phyloP scores from a whole-genome alignment of 2,797 vertebrate genomes.

The Sebastiscus tertius region DNA sequence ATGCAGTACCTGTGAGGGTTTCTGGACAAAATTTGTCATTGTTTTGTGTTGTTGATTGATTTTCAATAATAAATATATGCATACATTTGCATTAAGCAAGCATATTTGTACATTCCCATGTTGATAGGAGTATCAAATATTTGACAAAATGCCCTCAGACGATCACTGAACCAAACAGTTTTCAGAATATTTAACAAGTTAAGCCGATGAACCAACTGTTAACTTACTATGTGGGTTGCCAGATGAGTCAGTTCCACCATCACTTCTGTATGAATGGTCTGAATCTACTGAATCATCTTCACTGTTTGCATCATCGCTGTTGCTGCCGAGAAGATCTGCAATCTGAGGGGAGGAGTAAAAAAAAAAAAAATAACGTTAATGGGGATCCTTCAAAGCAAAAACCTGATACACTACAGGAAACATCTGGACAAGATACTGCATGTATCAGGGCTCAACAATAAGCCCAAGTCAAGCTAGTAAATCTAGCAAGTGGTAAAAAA shows the following conservation, averaged over 20 bases:
- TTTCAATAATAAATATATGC: too few relatives aligned
- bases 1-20: too few relatives aligned
- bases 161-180: background rate
- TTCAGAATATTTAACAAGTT: background rate
- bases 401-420: background rate
- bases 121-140: too few relatives aligned
- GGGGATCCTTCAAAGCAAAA: background rate
- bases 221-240: conserved; percentile 83
- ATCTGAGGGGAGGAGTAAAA: conserved; percentile 66
- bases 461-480: too few relatives aligned
- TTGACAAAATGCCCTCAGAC: too few relatives aligned
- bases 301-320: conserved; percentile 73
- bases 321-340: conserved; percentile 87
- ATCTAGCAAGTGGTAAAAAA: too few relatives aligned
- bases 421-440: background rate
- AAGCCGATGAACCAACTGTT: background rate
- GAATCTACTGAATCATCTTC: background rate
- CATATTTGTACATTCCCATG: too few relatives aligned
- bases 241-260: background rate
- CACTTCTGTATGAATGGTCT: background rate
- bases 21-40: too few relatives aligned
- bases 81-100: too few relatives aligned
- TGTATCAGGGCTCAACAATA: background rate
- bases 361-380: background rate
- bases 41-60: too few relatives aligned